phyloP scores from a whole-genome alignment of 2,113 vertebrate species.

The Puntigrus tetrazona region DNA sequence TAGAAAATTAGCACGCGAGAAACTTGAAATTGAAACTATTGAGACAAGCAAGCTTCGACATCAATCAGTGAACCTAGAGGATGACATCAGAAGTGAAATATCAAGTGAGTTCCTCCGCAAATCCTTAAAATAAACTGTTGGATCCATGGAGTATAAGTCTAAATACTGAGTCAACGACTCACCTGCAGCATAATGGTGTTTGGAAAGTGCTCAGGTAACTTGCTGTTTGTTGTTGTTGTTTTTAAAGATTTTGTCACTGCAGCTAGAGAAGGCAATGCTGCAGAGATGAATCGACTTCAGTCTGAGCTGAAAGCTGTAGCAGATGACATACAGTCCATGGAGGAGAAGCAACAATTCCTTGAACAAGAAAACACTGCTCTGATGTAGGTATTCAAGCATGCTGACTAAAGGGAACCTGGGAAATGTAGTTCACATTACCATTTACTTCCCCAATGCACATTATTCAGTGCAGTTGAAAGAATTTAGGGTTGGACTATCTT shows the following conservation, averaged over 20 bases:
- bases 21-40: conserved; percentile 81
- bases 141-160: background rate
- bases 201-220: background rate
- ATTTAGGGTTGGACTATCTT: background rate
- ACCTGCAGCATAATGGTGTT: background rate
- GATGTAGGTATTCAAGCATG: conserved; percentile 61
- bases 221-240: conserved; percentile 3
- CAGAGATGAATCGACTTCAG: conserved; percentile 70
- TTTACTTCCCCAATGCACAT: background rate
- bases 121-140: background rate
- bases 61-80: conserved; percentile 62
- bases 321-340: conserved; percentile 55
- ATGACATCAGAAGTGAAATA: conserved; percentile 66
- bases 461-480: too few species aligned
- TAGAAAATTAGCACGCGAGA: conserved; percentile 70
- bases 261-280: conserved; percentile 62
- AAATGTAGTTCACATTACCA: background rate
- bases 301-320: conserved; percentile 47
- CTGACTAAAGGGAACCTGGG: background rate
- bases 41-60: conserved; percentile 79
- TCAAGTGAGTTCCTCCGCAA: conserved; percentile 66
- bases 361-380: conserved; percentile 61
- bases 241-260: conserved; percentile 69
- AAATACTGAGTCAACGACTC: background rate
- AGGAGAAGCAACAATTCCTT: conserved; percentile 58